Evolutionary conservation across 1,140 invertebrate species (phyloP).

Genomic region (Hycleus cichorii): DNA sequence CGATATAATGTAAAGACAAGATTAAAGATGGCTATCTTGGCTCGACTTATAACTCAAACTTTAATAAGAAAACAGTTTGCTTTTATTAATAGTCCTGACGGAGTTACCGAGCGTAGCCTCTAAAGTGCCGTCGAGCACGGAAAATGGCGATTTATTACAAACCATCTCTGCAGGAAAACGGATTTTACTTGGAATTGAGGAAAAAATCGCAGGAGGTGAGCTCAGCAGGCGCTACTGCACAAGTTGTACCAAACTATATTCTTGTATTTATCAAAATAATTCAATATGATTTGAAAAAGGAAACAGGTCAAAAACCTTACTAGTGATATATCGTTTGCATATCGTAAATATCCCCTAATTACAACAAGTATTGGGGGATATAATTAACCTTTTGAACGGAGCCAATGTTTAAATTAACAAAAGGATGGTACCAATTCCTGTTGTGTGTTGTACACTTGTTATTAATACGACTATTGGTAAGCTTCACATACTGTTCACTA

Average conservation of each 20-base stretch:
- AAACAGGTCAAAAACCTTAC: background rate
- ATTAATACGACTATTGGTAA: background rate
- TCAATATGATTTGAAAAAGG: too few relatives aligned
- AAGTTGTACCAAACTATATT: too few relatives aligned
- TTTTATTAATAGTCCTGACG: slow-evolving; percentile 28
- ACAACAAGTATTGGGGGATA: too few relatives aligned
- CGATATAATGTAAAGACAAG: slow-evolving; percentile 31
- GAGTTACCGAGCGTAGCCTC: slow-evolving; percentile 14
- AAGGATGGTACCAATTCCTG: too few relatives aligned
- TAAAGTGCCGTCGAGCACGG: slow-evolving; percentile 20
- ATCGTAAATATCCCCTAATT: too few relatives aligned
- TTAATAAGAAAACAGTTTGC: slow-evolving; percentile 31
- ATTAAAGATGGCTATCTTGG: slow-evolving; percentile 33
- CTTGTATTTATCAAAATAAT: too few relatives aligned
- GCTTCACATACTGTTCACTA: slow-evolving; percentile 33
- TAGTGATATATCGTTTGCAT: too few relatives aligned
- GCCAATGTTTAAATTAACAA: too few relatives aligned
- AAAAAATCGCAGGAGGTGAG: slow-evolving; percentile 1
- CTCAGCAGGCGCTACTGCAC: background rate
- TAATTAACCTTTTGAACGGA: too few relatives aligned
- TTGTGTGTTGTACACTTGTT: too few relatives aligned
- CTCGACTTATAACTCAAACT: slow-evolving; percentile 31
- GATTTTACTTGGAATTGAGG: slow-evolving; percentile 1
- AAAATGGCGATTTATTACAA: slow-evolving; percentile 20
- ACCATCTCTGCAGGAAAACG: slow-evolving; percentile 9